These are phyloP conservation scores for Sipha flava DNA, from an alignment of 1,140 invertebrate species.

Conservation along the genomic window DNA sequence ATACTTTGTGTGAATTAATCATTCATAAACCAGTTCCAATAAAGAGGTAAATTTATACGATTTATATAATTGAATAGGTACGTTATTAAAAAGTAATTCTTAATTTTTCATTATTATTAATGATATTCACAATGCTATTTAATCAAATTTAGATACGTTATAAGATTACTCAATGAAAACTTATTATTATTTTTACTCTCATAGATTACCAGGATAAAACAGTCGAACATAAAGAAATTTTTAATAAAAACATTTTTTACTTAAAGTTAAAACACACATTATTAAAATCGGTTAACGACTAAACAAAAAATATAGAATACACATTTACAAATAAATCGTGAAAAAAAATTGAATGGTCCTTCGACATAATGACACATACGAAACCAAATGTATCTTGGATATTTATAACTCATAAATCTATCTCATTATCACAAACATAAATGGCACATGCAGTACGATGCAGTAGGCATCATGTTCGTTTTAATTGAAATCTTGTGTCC, in stretches of 20 bases:
- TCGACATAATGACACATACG: too few species aligned
- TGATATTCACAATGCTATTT: neutral
- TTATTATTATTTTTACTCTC: too few species aligned
- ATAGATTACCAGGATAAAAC: too few species aligned
- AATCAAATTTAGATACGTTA: neutral
- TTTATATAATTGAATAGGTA: neutral
- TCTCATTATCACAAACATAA: neutral
- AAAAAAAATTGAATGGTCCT: too few species aligned
- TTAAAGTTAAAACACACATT: too few species aligned
- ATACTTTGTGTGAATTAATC: neutral
- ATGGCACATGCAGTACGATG: neutral
- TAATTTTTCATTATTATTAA: neutral
- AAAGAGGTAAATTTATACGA: neutral
- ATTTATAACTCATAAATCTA: neutral
- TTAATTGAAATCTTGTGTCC: conserved; percentile 21
- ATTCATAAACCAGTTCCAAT: neutral
- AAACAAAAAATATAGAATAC: too few species aligned
- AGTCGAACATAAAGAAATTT: too few species aligned
- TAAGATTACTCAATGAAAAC: neutral
- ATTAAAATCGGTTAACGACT: too few species aligned
- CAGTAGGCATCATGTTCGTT: neutral
- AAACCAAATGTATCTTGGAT: too few species aligned
- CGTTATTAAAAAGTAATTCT: neutral
- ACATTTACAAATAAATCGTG: too few species aligned
- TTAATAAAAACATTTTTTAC: too few species aligned